Base-by-base conservation (phyloP, 2,113 vertebrate species). In the Planiliza haematocheilus region DNA sequence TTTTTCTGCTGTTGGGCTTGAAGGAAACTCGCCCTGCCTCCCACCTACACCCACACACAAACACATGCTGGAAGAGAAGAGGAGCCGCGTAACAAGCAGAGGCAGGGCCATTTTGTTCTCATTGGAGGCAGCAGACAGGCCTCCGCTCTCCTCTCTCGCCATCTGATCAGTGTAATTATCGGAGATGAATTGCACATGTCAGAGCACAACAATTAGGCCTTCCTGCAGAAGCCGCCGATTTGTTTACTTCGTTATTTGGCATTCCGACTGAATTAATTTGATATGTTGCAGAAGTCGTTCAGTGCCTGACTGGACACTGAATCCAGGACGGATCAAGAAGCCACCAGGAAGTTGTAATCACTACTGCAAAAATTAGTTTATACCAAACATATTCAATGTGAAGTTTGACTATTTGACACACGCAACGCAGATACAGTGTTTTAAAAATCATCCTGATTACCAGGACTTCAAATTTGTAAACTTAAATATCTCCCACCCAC, bases 81-180 rank as follows among this genome's bases (percentile, higher is more conserved):
- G 77, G 77, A 83, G 70, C 1, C n/a, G 52, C 49, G n/a, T 65
- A 59, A 76, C 45, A 57, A 82, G 71, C 20, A 70, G 46, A 9
- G 34, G 18, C 34, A 71, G 57, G 60, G 37, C 16, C 51, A 82
- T 73, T n/a, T 79, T 58, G 53, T 77, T 24, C 24, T 58, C 30
- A 39, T 21, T 73, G 34, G 24, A 48, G 13, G 9, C 70, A 71
- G 38, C 30, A 49, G 68, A 75, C 56, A n/a, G n/a, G n/a, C n/a
- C n/a, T n/a, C n/a, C n/a, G n/a, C n/a, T n/a, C n/a, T n/a, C n/a
- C n/a, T n/a, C n/a, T n/a, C n/a, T n/a, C n/a, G n/a, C n/a, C n/a
- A n/a, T n/a, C n/a, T n/a, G n/a, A n/a, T n/a, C n/a, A n/a, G 48
- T 60, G 53, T 2, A 7, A 52, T 21, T 20, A 66, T 4, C 36